Percentiles rank a stretch among this genome's conserved stretches.
These are phyloP conservation scores for Malurus splendens DNA, from an alignment of 2,797 vertebrate genomes.

Conservation along the genomic window DNA sequence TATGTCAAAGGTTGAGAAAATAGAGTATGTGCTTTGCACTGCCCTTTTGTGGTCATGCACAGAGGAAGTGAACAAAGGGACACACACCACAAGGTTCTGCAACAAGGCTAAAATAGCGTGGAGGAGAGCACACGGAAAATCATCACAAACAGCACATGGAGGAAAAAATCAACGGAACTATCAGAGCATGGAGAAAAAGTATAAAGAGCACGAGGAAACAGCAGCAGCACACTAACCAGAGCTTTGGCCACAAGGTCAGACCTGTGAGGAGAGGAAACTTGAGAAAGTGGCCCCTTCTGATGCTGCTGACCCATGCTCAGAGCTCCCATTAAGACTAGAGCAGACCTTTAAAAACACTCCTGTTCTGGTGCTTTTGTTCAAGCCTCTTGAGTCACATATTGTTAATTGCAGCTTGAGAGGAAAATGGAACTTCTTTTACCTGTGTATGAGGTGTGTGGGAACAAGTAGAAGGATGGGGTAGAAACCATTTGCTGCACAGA, in stretches of 20 bases:
- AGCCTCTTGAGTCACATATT: background rate
- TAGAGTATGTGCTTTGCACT: background rate
- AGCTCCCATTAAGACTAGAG: background rate
- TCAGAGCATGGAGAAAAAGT: background rate
- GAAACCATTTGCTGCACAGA: background rate
- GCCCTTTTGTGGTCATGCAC: background rate
- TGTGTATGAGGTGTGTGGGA: background rate
- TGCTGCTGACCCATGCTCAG: background rate
- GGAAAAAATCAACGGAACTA: background rate
- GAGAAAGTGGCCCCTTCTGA: background rate
- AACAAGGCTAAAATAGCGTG: background rate
- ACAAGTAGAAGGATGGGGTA: background rate
- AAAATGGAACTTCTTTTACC: background rate
- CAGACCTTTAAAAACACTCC: background rate
- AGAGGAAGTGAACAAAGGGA: background rate
- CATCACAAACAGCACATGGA: background rate
- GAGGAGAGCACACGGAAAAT: background rate
- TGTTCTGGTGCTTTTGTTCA: background rate
- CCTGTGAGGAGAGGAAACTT: accelerated
- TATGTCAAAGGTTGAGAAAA: background rate
- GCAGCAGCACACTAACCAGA: background rate
- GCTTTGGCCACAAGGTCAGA: background rate
- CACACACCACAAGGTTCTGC: background rate
- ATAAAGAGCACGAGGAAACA: background rate
- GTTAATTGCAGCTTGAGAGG: background rate